Conservation (phyloP, 2,113 vertebrate species). For the Sinocyclocheilus grahami region DNA sequence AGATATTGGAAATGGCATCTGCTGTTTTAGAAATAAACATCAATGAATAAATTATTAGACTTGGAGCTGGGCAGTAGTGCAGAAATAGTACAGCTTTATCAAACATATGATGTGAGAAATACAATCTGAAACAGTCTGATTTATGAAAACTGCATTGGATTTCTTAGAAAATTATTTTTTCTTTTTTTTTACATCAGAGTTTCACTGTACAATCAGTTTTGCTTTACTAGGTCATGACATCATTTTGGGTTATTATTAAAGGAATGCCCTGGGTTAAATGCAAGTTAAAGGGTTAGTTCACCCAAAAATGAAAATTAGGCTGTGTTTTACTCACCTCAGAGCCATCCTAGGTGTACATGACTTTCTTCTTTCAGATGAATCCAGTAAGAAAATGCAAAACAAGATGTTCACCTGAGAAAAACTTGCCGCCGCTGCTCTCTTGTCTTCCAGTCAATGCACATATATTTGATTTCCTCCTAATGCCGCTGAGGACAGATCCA, state of each 20-base stretch:
- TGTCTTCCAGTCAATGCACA: background rate
- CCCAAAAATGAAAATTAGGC: no score
- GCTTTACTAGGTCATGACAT: background rate
- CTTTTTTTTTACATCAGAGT: no score
- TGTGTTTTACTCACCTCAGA: no score
- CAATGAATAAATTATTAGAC: background rate
- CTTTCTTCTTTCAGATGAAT: no score
- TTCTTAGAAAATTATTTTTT: background rate
- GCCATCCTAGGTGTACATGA: no score
- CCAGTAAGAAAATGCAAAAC: background rate
- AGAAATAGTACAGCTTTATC: background rate
- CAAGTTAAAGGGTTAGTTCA: background rate
- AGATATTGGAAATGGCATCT: background rate
- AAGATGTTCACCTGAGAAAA: slow-evolving; percentile 14
- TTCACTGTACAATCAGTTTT: background rate
- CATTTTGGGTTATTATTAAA: background rate
- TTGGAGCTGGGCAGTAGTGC: background rate
- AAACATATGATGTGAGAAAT: no score
- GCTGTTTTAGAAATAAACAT: background rate
- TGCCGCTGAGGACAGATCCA: background rate
- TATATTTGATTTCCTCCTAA: slow-evolving; percentile 5
- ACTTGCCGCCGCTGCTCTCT: background rate
- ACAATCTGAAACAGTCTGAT: no score
- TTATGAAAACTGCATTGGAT: background rate
- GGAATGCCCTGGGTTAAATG: background rate